Evolutionary conservation across 1,140 invertebrate species (phyloP), one percentile per base, ranked within the genome.

Genomic region (Lanistes nyassanus): DNA sequence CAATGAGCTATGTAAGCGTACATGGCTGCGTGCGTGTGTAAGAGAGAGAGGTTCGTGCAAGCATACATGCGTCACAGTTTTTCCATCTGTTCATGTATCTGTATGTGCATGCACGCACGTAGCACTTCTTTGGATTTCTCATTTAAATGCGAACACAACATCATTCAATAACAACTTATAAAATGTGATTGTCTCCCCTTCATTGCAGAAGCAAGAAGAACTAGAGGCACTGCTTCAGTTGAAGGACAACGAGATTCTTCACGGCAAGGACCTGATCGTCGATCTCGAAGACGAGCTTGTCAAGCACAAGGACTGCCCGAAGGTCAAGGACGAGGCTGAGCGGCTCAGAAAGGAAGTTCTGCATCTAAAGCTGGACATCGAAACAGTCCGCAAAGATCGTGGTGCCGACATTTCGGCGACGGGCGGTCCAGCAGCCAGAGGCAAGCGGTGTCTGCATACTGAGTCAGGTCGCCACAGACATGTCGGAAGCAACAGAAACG

Each of bases 241-340:
- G 19, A 72, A 60, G 37, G 36, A 72, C 0, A 36, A 11, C 0
- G 70, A 72, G 36, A 3, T 72, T 31, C 29, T 39, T 16, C 31
- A 60, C 19, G 13, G 60, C 31, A 62, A 60, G n/a, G 70, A 72
- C 70, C n/a, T 72, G 70, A 34, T 72, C 9, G 70, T 72, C 23
- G 70, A 72, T 23, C 56, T 72, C 19, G 70, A 72, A 36, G 70
- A 72, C 36, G 51, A 72, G 56, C 56, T 72, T 16, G 70, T 55
- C 29, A 7, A 39, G 21, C 70, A 72, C 70, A 72, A 29, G 56
- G 55, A 72, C 56, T 72, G 70, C 37, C 34, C 42, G 34, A 23
- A 42, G 31, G 23, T 72, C 34, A 55, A 37, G 2, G 29, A 72
- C 21, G 70, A 72, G 16, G 21, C n/a, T 21, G 31, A 21, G 9